Base-by-base conservation (phyloP, 2,797 vertebrate species). In the Monodelphis domestica region DNA sequence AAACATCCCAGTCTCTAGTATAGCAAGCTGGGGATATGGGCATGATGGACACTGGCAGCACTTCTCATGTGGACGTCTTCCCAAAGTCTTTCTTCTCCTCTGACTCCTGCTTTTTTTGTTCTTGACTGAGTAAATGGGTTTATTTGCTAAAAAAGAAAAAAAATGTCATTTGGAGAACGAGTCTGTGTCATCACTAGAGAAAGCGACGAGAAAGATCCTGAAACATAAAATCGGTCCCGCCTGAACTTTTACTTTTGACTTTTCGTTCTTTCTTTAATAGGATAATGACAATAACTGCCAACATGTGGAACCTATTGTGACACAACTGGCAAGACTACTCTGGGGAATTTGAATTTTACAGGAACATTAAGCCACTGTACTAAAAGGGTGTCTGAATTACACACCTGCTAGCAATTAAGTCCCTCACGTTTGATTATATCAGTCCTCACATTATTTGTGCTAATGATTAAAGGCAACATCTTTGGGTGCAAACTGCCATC, bases 241-340 rank as follows among this genome's bases (percentile, higher is more conserved):
- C 89, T 52, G 93, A 95, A 38, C 21, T 89, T 54, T 21, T 63
- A 11, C 70, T 90, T 70, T 87, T 30, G 88, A 50, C 89, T 52
- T 93, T 94, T 95, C 56, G 11, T 91, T 95, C 78, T 95, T 94
- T 53, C 78, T 95, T 94, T 53, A 91, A 55, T 53, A 97, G 59
- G 52, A 93, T 96, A 95, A 87, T 53, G 94, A 96, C 70, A 96
- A 90, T 89, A 88, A 70, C 59, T 91, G 53, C 57, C 96, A 87
- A 95, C 96, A 96, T 91, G 52, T 95, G 96, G 96, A 97, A 96
- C 94, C 90, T 87, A 89, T 95, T 95, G 94, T 97, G 94, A 96
- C 96, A 96, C 94, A 95, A 94, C 89, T 97, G 96, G 95, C 38
- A 91, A 91, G 90, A 95, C 55, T 84, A 93, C 93, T 95, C 91